Evolutionary conservation across 2,797 vertebrate species (phyloP).

Genomic region (Hoplostethus mediterraneus): DNA sequence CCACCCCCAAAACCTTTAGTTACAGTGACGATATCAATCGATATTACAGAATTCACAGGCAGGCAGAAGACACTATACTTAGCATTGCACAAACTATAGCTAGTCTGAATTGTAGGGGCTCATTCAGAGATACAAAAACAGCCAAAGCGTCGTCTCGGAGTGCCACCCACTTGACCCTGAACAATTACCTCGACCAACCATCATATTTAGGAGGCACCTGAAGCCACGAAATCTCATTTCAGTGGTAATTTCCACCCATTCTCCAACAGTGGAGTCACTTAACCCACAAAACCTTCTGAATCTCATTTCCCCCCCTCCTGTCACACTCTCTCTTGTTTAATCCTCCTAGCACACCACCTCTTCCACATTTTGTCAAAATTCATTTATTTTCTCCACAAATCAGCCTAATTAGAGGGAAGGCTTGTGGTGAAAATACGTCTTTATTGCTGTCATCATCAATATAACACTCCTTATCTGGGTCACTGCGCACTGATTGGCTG

Average conservation of each 20-base stretch:
- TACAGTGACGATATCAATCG: too few relatives aligned
- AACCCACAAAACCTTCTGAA: conserved; percentile 64
- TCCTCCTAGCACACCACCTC: conserved; percentile 55
- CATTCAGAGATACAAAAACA: conserved; percentile 31
- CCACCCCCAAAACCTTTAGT: too few relatives aligned
- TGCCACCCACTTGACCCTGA: conserved; percentile 60
- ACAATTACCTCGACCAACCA: conserved; percentile 60
- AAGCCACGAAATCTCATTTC: conserved; percentile 73
- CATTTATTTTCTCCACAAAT: conserved; percentile 73
- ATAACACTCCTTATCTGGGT: conserved; percentile 80
- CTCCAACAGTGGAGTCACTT: conserved; percentile 70
- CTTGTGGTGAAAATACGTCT: conserved; percentile 76
- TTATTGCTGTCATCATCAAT: conserved; percentile 81
- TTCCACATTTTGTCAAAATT: conserved; percentile 77
- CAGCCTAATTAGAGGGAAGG: conserved; percentile 76
- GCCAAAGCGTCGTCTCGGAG: conserved; percentile 27
- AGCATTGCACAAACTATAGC: not conserved
- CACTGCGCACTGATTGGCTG: conserved; percentile 77
- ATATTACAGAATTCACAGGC: too few relatives aligned
- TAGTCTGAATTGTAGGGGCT: not conserved
- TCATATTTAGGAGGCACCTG: conserved; percentile 63
- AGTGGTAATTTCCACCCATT: conserved; percentile 70
- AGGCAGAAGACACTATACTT: not conserved
- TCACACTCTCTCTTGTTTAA: conserved; percentile 53
- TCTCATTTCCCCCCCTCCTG: conserved; percentile 17